These are phyloP conservation scores for Lasius platythorax DNA, from an alignment of 2,888 invertebrate genomes.

Conservation along the genomic window DNA sequence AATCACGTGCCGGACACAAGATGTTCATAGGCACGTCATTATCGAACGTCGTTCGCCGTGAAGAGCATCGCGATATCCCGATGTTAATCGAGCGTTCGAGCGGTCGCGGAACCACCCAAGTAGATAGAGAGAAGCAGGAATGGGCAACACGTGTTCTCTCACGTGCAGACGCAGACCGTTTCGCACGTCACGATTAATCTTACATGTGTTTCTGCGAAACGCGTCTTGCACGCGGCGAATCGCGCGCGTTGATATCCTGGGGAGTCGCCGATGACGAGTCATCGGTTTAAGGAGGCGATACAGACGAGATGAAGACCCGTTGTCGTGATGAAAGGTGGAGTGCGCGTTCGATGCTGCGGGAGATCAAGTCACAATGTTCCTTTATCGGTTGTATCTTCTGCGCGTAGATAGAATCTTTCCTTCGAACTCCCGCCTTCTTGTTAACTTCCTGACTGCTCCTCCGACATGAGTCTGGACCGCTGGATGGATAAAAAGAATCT, in stretches of 20 bases:
- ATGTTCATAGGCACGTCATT: constrained; percentile 25
- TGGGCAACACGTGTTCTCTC: constrained; percentile 74
- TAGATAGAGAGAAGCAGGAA: constrained; percentile 60
- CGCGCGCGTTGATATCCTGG: constrained; percentile 21
- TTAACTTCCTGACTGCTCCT: not conserved
- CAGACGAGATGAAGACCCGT: constrained; percentile 21
- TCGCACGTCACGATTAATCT: constrained; percentile 72
- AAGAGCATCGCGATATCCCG: constrained; percentile 57
- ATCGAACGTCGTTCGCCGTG: constrained; percentile 34
- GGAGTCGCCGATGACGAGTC: constrained; percentile 30
- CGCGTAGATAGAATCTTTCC: constrained; percentile 2
- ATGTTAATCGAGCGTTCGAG: constrained; percentile 69
- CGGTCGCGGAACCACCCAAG: constrained; percentile 71
- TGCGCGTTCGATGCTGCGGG: constrained; percentile 14
- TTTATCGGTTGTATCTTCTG: constrained; percentile 27
- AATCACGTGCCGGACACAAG: not conserved
- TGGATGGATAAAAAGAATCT: not conserved
- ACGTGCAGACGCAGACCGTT: constrained; percentile 61
- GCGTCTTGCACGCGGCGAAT: constrained; percentile 60
- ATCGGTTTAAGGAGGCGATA: constrained; percentile 32
- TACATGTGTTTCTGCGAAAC: constrained; percentile 71
- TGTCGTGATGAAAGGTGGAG: constrained; percentile 25
- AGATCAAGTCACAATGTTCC: constrained; percentile 20
- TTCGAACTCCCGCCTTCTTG: constrained; percentile 11
- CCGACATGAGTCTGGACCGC: not conserved